These are phyloP conservation scores for Neostethus bicornis DNA, from an alignment of 2,797 vertebrate species.

Conservation along the genomic window DNA sequence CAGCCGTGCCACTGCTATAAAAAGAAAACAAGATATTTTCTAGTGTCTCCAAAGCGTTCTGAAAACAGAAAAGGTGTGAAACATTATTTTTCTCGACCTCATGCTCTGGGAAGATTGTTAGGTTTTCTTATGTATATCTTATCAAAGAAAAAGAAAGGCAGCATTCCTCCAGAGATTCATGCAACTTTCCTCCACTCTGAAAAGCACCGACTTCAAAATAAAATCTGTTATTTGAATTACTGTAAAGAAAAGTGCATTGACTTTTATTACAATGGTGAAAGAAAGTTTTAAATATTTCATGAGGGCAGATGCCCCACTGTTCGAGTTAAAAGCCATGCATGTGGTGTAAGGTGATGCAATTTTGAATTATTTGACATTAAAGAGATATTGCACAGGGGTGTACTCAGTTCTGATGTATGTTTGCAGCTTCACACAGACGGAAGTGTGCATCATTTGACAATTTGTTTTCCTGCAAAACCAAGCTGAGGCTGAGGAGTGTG, in stretches of 20 bases:
- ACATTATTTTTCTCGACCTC: neutral
- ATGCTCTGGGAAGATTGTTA: too few relatives aligned
- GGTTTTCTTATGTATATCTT: too few relatives aligned
- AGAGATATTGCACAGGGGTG: slow-evolving; percentile 6
- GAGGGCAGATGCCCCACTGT: slow-evolving; percentile 4
- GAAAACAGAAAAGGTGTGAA: neutral
- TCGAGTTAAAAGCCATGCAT: slow-evolving; percentile 14
- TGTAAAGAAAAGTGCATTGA: neutral
- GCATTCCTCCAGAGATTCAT: neutral
- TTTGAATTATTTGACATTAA: slow-evolving; percentile 18
- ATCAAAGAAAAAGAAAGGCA: too few relatives aligned
- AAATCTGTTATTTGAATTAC: neutral
- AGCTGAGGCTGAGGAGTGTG: neutral
- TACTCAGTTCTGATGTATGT: slow-evolving; percentile 7
- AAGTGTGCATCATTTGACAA: slow-evolving; percentile 1
- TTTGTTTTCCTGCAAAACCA: slow-evolving; percentile 5
- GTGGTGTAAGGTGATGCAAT: slow-evolving; percentile 18
- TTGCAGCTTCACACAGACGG: slow-evolving; percentile 6
- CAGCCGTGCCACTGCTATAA: neutral
- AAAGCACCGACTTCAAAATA: neutral
- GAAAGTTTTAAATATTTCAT: neutral
- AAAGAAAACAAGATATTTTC: neutral
- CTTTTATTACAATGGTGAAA: neutral
- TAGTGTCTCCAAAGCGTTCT: neutral
- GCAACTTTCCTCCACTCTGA: neutral